phyloP scores from a whole-genome alignment of 2,888 invertebrate genomes.

The Leptopterna dolabrata region DNA sequence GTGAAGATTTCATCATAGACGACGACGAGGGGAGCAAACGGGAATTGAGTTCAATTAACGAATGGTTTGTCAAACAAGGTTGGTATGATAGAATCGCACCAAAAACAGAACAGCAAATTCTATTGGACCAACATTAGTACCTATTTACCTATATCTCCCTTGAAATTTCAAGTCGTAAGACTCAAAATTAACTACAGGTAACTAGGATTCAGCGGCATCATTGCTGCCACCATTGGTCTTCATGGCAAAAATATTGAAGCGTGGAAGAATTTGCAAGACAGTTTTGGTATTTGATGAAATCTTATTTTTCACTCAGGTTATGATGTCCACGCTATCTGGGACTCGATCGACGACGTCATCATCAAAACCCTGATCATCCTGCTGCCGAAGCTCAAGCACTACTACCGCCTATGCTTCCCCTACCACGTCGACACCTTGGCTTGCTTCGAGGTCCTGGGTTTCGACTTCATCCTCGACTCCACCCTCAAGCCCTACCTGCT shows the following conservation, averaged over 20 bases:
- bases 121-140: too few relatives aligned
- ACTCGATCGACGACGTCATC: conserved; percentile 87
- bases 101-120: too few relatives aligned
- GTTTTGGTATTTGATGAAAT: too few relatives aligned
- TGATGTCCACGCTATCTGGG: conserved; percentile 82
- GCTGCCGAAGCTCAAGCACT: conserved; percentile 88
- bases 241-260: too few relatives aligned
- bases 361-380: conserved; percentile 91
- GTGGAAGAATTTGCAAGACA: too few relatives aligned
- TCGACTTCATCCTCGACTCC: conserved; percentile 88
- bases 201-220: too few relatives aligned
- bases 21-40: conserved; percentile 90
- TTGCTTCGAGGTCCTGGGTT: conserved; percentile 92
- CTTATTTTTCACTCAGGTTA: conserved; percentile 69
- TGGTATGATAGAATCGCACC: too few relatives aligned
- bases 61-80: conserved; percentile 74
- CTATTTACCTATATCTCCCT: too few relatives aligned
- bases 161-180: too few relatives aligned
- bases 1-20: conserved; percentile 85
- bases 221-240: too few relatives aligned
- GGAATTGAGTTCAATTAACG: conserved; percentile 83
- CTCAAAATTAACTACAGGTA: too few relatives aligned
- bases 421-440: conserved; percentile 86
- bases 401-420: conserved; percentile 89
- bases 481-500: conserved; percentile 86